A percentile compares a stretch with the other conserved stretches of the same genome.
Conservation (phyloP, 2,797 vertebrate species). For the Taenioides sp. region DNA sequence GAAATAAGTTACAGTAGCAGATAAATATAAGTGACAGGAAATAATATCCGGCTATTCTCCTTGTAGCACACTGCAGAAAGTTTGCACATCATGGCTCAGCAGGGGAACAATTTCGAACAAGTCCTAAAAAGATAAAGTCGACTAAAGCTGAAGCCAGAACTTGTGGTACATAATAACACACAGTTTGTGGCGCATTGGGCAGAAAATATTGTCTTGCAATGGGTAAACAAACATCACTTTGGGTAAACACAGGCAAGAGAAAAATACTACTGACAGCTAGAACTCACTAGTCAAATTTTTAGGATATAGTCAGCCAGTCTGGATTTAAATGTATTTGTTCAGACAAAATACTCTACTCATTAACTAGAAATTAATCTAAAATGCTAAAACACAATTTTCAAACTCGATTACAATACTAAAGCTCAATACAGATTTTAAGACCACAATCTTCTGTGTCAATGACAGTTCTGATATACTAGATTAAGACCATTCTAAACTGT, state of each 20-base stretch:
- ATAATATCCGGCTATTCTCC: conserved; percentile 2
- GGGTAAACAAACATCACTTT: background rate
- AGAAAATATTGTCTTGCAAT: background rate
- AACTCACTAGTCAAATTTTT: no score
- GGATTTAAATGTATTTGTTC: no score
- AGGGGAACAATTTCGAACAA: background rate
- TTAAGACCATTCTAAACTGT: no score
- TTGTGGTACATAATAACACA: background rate
- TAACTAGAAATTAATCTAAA: background rate
- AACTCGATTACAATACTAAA: background rate
- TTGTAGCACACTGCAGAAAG: conserved; percentile 17
- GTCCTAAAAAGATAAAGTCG: conserved; percentile 8
- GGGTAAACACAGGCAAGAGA: background rate
- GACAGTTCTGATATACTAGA: no score
- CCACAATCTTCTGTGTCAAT: no score
- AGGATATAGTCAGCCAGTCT: no score
- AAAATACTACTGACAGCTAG: no score
- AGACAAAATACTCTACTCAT: no score
- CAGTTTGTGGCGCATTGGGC: background rate
- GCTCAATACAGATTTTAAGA: background rate
- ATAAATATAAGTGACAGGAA: conserved; percentile 6
- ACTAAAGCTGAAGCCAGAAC: background rate
- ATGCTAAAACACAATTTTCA: background rate
- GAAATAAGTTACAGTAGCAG: conserved; percentile 5
- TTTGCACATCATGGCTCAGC: conserved; percentile 2